Conservation (phyloP, 1,140 invertebrate species). For the Neoseiulus cucumeris region DNA sequence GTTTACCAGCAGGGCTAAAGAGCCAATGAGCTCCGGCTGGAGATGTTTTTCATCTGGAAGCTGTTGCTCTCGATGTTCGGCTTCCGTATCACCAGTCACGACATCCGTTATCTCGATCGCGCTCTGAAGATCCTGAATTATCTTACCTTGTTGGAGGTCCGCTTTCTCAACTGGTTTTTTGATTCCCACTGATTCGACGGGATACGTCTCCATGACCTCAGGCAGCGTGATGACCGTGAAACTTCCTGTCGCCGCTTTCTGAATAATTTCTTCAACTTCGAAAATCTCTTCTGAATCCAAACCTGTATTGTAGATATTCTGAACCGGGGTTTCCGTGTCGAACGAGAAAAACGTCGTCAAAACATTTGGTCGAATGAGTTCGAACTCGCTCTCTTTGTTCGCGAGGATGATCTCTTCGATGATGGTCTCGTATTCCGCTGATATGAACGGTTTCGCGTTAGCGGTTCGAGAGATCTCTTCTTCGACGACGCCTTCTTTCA, state of each 20-base stretch:
- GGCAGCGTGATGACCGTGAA: neutral
- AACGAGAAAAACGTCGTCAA: neutral
- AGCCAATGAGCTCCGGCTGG: neutral
- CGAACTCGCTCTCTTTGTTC: neutral
- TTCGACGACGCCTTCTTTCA: neutral
- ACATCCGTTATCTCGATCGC: neutral
- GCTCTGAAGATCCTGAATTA: neutral
- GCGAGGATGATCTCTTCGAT: neutral
- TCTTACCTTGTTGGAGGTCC: neutral
- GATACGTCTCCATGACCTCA: neutral
- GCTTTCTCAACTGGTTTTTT: neutral
- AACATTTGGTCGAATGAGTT: neutral
- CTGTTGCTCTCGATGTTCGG: neutral
- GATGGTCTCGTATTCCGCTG: neutral
- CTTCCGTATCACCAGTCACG: neutral
- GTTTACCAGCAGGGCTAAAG: neutral
- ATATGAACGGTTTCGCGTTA: neutral
- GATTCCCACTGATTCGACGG: neutral
- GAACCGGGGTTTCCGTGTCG: neutral
- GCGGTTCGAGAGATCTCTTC: neutral
- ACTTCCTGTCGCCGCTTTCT: neutral
- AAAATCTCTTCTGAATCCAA: neutral
- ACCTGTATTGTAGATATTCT: neutral
- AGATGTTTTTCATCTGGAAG: neutral
- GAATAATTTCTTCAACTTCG: neutral